Percentiles rank a stretch among this genome's conserved stretches.
Conservation (phyloP, 1,140 invertebrate genomes). For the Ceratina japonica region DNA sequence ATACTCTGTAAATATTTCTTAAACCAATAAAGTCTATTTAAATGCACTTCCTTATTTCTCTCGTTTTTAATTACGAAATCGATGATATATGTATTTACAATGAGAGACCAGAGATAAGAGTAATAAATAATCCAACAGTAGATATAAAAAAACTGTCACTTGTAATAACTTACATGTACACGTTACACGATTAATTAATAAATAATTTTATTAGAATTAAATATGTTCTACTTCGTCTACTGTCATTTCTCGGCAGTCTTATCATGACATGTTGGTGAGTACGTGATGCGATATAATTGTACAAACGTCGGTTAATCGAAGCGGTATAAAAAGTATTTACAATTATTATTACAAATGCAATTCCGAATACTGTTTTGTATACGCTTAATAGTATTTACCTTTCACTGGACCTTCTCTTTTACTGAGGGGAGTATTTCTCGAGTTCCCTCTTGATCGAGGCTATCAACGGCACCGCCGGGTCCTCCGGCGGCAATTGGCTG, state of each 20-base stretch:
- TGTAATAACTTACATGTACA: too few relatives aligned
- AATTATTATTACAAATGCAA: constrained; percentile 20
- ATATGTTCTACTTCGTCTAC: not conserved
- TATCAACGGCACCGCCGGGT: constrained; percentile 84
- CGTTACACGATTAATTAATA: not conserved
- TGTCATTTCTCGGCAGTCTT: not conserved
- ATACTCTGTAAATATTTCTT: not conserved
- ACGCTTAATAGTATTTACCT: not conserved
- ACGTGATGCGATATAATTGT: not conserved
- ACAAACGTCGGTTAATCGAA: too few relatives aligned
- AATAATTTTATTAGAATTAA: constrained; percentile 14
- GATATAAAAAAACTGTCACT: not conserved
- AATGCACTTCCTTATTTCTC: not conserved
- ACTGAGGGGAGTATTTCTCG: constrained; percentile 74
- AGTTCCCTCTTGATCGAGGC: constrained; percentile 83
- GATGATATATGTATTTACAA: constrained; percentile 51
- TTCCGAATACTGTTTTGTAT: constrained; percentile 6
- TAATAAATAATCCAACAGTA: constrained; percentile 1
- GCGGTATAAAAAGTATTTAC: constrained; percentile 52
- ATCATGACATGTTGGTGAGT: not conserved
- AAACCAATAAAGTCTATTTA: not conserved
- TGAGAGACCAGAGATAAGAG: constrained; percentile 3
- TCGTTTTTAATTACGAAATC: constrained; percentile 1
- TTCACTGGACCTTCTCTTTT: not conserved
- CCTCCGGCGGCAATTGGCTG: constrained; percentile 77